These are phyloP conservation scores for Chrysopa pallens DNA, from an alignment of 1,140 invertebrate species.

Conservation along the genomic window DNA sequence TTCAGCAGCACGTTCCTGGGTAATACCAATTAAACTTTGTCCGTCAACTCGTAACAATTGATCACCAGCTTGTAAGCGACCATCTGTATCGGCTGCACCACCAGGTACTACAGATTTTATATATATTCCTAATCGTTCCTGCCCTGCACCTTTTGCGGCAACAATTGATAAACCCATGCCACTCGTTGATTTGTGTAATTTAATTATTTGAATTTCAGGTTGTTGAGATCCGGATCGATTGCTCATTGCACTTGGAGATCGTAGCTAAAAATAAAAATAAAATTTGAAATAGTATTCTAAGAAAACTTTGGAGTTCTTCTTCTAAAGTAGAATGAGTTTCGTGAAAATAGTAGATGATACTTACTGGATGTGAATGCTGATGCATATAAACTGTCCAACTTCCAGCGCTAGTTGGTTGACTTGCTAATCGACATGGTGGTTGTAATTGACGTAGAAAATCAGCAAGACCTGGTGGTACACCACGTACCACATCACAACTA, in stretches of 20 bases:
- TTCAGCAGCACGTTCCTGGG: slow-evolving; percentile 93
- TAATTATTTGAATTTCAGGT: slow-evolving; percentile 52
- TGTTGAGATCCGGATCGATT: slow-evolving; percentile 27
- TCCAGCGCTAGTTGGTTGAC: slow-evolving; percentile 77
- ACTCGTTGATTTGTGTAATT: slow-evolving; percentile 76
- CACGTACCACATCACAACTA: slow-evolving; percentile 87
- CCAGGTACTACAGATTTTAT: slow-evolving; percentile 94
- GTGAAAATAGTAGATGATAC: background rate
- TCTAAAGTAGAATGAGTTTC: background rate
- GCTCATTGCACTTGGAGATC: slow-evolving; percentile 40
- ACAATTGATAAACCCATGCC: slow-evolving; percentile 90
- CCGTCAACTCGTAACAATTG: slow-evolving; percentile 95
- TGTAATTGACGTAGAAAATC: slow-evolving; percentile 84
- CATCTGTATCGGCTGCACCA: slow-evolving; percentile 88
- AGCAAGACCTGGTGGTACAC: slow-evolving; percentile 77
- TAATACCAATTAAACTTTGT: slow-evolving; percentile 78
- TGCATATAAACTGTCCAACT: slow-evolving; percentile 91
- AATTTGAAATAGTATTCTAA: background rate
- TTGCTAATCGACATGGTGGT: slow-evolving; percentile 70
- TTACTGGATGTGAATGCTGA: slow-evolving; percentile 12
- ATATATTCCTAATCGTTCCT: slow-evolving; percentile 85
- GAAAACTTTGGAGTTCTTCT: background rate
- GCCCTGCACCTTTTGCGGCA: slow-evolving; percentile 81
- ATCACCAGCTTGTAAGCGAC: slow-evolving; percentile 87
- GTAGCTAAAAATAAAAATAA: slow-evolving; percentile 26